phyloP scores from a whole-genome alignment of 2,113 vertebrate species.

The Acanthochromis polyacanthus region DNA sequence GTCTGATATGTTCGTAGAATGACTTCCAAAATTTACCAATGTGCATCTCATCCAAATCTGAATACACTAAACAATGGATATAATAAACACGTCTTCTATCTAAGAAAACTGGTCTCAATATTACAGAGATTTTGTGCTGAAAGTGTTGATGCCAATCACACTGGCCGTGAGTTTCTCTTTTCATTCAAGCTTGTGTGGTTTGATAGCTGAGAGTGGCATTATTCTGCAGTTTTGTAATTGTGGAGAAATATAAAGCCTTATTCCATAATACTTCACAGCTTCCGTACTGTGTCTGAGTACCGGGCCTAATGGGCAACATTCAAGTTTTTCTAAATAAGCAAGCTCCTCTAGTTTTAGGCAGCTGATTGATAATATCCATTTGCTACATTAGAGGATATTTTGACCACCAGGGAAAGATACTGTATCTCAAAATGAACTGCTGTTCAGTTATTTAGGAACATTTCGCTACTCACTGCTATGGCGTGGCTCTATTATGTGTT shows the following conservation, averaged over 20 bases:
- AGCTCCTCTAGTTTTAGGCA: background rate
- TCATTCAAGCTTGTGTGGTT: background rate
- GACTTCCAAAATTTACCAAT: slow-evolving; percentile 6
- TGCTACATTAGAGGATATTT: background rate
- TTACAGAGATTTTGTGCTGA: background rate
- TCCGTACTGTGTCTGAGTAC: background rate
- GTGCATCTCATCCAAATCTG: background rate
- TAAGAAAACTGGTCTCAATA: background rate
- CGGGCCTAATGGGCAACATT: background rate
- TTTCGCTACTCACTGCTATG: background rate
- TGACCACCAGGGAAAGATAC: background rate
- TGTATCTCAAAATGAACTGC: background rate
- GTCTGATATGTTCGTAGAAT: slow-evolving; percentile 4
- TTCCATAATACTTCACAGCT: background rate
- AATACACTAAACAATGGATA: background rate
- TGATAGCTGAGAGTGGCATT: background rate
- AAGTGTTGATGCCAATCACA: too few relatives aligned
- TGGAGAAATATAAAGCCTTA: background rate
- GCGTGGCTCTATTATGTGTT: background rate
- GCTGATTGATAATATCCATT: background rate
- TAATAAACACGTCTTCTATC: background rate
- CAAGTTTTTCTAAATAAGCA: background rate
- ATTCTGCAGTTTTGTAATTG: background rate
- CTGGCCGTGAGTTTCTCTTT: background rate
- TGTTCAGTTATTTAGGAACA: background rate